Conservation (phyloP, 1,140 invertebrate species). For the Coenobita brevimanus region DNA sequence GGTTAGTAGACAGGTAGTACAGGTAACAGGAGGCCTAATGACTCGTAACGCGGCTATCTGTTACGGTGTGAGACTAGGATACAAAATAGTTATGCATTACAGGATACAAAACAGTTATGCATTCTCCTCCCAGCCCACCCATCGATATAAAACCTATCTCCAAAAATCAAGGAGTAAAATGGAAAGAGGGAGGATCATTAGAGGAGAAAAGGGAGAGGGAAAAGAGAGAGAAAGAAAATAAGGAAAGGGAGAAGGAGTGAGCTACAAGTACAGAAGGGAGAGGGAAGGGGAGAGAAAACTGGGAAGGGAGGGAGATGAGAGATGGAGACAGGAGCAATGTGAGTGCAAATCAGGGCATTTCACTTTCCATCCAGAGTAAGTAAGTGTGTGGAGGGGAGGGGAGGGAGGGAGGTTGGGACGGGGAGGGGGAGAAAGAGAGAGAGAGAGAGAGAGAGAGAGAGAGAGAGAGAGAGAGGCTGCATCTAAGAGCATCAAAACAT, state of each 20-base stretch:
- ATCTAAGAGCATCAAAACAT: background rate
- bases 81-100: too few relatives aligned
- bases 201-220: background rate
- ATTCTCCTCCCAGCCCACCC: too few relatives aligned
- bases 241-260: background rate
- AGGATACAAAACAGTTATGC: too few relatives aligned
- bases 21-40: too few relatives aligned
- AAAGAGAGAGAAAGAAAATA: background rate
- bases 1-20: too few relatives aligned
- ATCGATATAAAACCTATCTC: too few relatives aligned
- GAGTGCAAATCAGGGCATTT: background rate
- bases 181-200: background rate
- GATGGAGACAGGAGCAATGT: background rate
- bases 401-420: background rate
- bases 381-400: background rate
- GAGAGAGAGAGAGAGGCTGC: background rate
- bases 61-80: too few relatives aligned
- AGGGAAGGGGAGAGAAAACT: background rate
- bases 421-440: background rate
- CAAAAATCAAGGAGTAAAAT: background rate
- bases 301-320: background rate
- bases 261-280: background rate
- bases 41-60: too few relatives aligned
- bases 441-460: background rate
- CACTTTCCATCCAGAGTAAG: too few relatives aligned